Base-by-base conservation (phyloP, 2,797 vertebrate genomes). In the Coregonus suidteri region DNA sequence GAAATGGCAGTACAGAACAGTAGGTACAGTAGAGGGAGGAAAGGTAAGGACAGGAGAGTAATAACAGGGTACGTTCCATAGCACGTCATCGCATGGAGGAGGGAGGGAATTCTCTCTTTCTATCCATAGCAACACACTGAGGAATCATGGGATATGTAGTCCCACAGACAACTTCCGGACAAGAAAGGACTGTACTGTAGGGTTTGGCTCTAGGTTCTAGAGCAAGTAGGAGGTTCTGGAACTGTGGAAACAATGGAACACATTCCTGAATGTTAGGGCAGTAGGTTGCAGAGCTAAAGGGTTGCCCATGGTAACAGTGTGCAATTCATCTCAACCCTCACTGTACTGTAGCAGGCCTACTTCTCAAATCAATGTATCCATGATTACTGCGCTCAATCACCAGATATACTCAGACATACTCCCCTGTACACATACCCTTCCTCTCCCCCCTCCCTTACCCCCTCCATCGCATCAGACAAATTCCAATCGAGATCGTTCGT, bases 1-100 rank as follows among this genome's bases (percentile, higher is more conserved):
- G 84, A 88, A 91, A 87, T 87, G 85, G 80, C 86, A 87, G 88
- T 84, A 84, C 84, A 86, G 83, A 85, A 77, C 41, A 47, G 9
- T 59, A 20, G n/a, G 56, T 59, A 59, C n/a, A 77, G 78, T 83
- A 88, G 86, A 84, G 83, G 77, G 88, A 62, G 71, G 34, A 68
- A 70, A 85, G 83, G 69, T 79, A 18, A 5, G 78, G 83, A 87
- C 76, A 80, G 82, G 86, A 86, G 81, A 88, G 82, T 83, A 84
- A 86, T 87, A 83, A 34, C 11, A 79, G 7, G 80, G 74, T 88
- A 77, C 35, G 76, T 81, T 73, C 85, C 90, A 88, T 78, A 83
- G 84, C 80, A 84, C 37, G 77, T 88, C 85, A 78, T 88, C 85
- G 87, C 80, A 85, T 25, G 25, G 25, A 25, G 25, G 25, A 25